Percentiles rank a stretch among this genome's conserved stretches.
These are phyloP conservation scores for Anser cygnoides DNA, from an alignment of 2,113 vertebrate genomes.

Conservation along the genomic window DNA sequence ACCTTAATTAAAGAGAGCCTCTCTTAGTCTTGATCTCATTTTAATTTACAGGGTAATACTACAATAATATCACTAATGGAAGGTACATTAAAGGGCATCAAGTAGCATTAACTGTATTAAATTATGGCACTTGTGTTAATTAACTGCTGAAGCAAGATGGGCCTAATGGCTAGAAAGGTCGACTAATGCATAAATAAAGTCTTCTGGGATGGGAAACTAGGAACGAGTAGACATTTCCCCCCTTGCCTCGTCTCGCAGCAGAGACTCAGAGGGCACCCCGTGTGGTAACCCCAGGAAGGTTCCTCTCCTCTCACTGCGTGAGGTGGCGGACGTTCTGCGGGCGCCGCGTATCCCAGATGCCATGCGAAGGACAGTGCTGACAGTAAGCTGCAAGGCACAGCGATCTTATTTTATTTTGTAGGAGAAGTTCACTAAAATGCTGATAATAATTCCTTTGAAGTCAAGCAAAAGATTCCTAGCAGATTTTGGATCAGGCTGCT, in stretches of 20 bases:
- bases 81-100: conserved; percentile 84
- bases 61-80: conserved; percentile 85
- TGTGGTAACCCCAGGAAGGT: not conserved
- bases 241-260: conserved; percentile 3
- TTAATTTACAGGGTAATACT: conserved; percentile 82
- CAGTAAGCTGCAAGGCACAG: not conserved
- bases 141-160: conserved; percentile 84
- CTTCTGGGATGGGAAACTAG: conserved; percentile 46
- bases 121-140: conserved; percentile 88
- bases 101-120: conserved; percentile 85
- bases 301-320: not conserved
- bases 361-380: not conserved
- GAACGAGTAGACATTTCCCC: conserved; percentile 29
- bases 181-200: conserved; percentile 77
- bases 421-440: not conserved
- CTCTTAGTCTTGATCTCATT: conserved; percentile 82
- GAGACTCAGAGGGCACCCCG: conserved; percentile 4
- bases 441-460: conserved; percentile 39
- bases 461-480: conserved; percentile 8
- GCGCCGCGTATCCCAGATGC: not conserved
- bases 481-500: conserved; percentile 23
- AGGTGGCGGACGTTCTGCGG: not conserved
- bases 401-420: not conserved
- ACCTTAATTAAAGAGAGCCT: conserved; percentile 86
- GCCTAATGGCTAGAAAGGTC: conserved; percentile 82